phyloP scores from a whole-genome alignment of 2,888 invertebrate species.

The Coleophora flavipennella region DNA sequence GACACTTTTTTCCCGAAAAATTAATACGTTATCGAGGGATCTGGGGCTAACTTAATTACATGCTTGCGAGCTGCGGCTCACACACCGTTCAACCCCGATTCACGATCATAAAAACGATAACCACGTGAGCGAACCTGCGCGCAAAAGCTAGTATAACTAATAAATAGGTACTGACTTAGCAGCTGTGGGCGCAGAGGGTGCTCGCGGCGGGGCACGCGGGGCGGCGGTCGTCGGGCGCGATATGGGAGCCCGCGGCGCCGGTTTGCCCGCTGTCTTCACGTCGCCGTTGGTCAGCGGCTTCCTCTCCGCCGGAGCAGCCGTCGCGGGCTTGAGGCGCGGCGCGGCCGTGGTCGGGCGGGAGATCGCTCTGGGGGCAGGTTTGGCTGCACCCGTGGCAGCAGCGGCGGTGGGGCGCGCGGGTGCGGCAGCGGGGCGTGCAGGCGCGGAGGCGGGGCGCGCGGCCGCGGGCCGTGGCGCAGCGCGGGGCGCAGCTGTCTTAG shows the following conservation, averaged over 20 bases:
- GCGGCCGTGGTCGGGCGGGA: constrained; percentile 17
- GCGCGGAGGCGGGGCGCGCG: constrained; percentile 13
- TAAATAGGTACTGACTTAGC: too few relatives aligned
- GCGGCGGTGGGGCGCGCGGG: constrained; percentile 11
- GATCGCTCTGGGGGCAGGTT: constrained; percentile 5
- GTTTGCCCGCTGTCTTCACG: constrained; percentile 37
- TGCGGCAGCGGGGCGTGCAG: constrained; percentile 13
- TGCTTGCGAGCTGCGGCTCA: too few relatives aligned
- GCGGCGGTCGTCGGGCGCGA: constrained; percentile 19
- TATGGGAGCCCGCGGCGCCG: constrained; percentile 24
- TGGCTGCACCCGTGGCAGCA: constrained; percentile 15
- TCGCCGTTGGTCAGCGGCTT: constrained; percentile 74
- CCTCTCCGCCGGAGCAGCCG: constrained; percentile 35
- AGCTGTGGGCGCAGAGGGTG: constrained; percentile 15
- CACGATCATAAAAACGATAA: too few relatives aligned
- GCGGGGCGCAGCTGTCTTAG: constrained; percentile 10
- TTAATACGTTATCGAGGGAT: too few relatives aligned
- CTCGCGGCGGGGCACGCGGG: constrained; percentile 21
- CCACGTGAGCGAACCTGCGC: too few relatives aligned
- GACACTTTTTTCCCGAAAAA: too few relatives aligned
- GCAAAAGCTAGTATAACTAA: too few relatives aligned
- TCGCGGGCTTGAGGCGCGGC: constrained; percentile 16
- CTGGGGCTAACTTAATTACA: too few relatives aligned
- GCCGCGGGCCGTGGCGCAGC: constrained; percentile 15
- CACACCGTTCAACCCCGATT: too few relatives aligned